Evolutionary conservation across 2,797 vertebrate species (phyloP), one percentile per base, ranked within the genome.

Genomic region (Odontamblyopus lacepedii): DNA sequence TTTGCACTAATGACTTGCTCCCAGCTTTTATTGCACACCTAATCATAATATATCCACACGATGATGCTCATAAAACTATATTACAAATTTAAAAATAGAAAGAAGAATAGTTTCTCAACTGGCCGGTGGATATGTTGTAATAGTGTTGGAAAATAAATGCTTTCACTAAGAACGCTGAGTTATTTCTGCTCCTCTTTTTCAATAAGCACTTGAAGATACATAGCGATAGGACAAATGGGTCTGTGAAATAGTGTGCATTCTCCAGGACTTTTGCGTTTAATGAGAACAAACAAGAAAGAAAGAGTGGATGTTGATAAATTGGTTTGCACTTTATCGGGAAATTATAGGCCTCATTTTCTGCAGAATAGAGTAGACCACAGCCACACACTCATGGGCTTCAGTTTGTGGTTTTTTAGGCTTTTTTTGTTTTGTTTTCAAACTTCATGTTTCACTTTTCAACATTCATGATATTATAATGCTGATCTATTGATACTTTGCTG

Each of bases 31-130:
- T 70, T 60, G 41, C 29, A 48, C 26, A 60, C 19, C 8, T 60
- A 29, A 57, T 70, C 64, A 29, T 66, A 65, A 65, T 65, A 65
- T 65, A 65, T 66, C 26, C 26, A 66, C 41, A 66, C 51, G 48
- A 66, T 51, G 41, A 26, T 48, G 15, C 64, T 16, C 64, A 66
- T 29, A 66, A 65, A 66, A 50, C 41, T 66, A 51, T 50, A 48
- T 66, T 51, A 51, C 7, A 23, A 18, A 29, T 50, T 50, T 66
- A 29, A 66, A 51, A 30, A 66, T 51, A 66, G 63, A 13, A 50
- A 8, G 6, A 18, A 66, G 44, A 66, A 66, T 51, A 50, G 23
- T 50, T 50, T 66, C 4, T 18, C 23, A 8, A 29, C 32, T 19
- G 44, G 63, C 63, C 64, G 5, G 13, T 29, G 44, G 64, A 51